Evolutionary conservation across 2,113 vertebrate species (phyloP), one percentile per base, ranked within the genome.

Genomic region (Alligator mississippiensis): DNA sequence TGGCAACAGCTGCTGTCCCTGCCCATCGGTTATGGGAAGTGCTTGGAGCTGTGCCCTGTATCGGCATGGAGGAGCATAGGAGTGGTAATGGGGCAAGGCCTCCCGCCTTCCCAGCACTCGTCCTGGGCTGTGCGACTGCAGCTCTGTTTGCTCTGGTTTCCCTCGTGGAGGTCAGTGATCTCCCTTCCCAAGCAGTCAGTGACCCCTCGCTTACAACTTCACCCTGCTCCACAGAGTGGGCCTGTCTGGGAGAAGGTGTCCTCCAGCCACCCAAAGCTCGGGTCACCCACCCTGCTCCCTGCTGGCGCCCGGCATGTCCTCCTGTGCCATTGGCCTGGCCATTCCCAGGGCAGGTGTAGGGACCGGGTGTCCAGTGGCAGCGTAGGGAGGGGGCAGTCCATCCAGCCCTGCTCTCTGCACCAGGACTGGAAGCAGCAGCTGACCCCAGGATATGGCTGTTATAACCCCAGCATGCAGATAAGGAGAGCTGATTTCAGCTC

Each of bases 21-120:
- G 34, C 19, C 30, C 30, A 11, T 47, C 34, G 30, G 6, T 47
- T 47, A 47, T 47, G 11, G 30, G 21, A 22, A 22, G 21, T 8
- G 68, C 68, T 30, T 17, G 68, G 30, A 70, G 18, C 19, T 21
- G 18, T 18, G 47, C 47, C 47, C 47, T 47, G 47, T n/a, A 68
- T 7, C n/a, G 30, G n/a, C 66, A 18, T 14, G 34, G 19, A 3
- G 38, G 72, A 74, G 70, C 0, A 0, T 14, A 81, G 27, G 10
- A 60, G 63, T 75, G 19, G 54, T 27, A 14, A 58, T 0, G 1
- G 47, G 47, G 4, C 22, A 79, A 27, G 84, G 47, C 74, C 24
- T 17, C 22, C 19, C n/a, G 16, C 3, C 3, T 75, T 54, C 22
- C 24, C 6, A 22, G 70, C 21, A 2, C 70, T 74, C 47, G 70